A percentile compares a stretch with the other conserved stretches of the same genome.
Conservation (phyloP, 92 coral and sea anemone species). For the Siderastrea radians region DNA sequence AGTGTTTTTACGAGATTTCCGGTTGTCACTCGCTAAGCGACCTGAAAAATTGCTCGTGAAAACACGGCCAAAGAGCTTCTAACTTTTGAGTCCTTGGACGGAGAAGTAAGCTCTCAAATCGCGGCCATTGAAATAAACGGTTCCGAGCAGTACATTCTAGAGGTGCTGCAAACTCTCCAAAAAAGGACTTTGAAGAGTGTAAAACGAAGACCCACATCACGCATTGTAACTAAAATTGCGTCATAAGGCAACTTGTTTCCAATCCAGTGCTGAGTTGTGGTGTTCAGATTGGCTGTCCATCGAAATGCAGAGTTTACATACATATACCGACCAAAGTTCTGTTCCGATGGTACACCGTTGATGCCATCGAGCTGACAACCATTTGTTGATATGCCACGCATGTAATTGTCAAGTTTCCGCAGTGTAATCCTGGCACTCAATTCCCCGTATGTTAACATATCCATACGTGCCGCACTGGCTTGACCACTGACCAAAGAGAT, state of each 20-base stretch:
- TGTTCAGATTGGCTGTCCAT: not conserved
- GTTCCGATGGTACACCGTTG: not conserved
- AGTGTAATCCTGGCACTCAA: conserved; percentile 25
- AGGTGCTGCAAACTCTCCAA: too few species aligned
- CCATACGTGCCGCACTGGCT: conserved; percentile 15
- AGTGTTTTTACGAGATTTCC: too few species aligned
- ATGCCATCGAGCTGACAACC: conserved; percentile 31
- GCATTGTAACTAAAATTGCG: too few species aligned
- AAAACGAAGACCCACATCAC: too few species aligned
- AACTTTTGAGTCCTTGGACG: too few species aligned
- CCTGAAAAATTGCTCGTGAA: too few species aligned
- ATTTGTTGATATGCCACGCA: not conserved
- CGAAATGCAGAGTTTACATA: not conserved
- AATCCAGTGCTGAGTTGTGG: conserved; percentile 49
- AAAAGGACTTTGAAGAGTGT: too few species aligned
- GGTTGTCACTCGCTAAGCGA: too few species aligned
- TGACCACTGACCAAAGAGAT: conserved; percentile 7
- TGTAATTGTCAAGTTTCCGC: conserved; percentile 1
- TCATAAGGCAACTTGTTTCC: not conserved
- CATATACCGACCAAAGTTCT: conserved; percentile 26
- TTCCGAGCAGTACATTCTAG: too few species aligned
- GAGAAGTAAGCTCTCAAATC: too few species aligned
- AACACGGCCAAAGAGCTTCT: too few species aligned
- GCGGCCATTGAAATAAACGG: too few species aligned
- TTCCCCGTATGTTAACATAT: conserved; percentile 47